phyloP scores from a whole-genome alignment of 2,113 vertebrate species.

The Rhea americana region DNA sequence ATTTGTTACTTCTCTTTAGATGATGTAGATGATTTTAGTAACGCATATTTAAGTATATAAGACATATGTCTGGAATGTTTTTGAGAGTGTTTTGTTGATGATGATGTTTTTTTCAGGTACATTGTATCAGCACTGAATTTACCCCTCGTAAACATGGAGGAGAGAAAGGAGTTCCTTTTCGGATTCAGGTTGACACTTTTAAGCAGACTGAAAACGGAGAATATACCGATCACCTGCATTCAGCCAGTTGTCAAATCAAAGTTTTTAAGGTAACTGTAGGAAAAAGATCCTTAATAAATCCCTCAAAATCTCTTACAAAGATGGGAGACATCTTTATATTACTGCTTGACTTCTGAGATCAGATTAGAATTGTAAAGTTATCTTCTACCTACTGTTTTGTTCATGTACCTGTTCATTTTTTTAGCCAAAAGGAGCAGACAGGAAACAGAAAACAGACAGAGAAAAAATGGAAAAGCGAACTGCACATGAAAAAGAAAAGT shows the following conservation, averaged over 20 bases:
- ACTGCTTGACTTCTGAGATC: background rate
- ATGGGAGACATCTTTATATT: background rate
- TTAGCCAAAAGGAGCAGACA: constrained; percentile 86
- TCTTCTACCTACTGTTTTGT: background rate
- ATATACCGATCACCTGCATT: constrained; percentile 85
- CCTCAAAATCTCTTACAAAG: background rate
- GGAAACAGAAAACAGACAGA: constrained; percentile 86
- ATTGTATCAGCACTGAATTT: constrained; percentile 88
- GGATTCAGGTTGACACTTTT: constrained; percentile 86
- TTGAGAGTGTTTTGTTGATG: background rate
- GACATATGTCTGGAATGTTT: background rate
- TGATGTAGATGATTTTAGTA: background rate
- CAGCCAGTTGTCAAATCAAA: constrained; percentile 87
- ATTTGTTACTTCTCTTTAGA: background rate
- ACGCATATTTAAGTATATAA: background rate
- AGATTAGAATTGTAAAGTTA: background rate
- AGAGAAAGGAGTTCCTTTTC: constrained; percentile 85
- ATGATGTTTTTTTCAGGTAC: constrained; percentile 70
- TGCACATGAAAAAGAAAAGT: constrained; percentile 84
- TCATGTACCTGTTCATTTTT: constrained; percentile 50
- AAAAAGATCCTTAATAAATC: background rate
- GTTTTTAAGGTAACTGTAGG: constrained; percentile 81
- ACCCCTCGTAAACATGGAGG: constrained; percentile 85
- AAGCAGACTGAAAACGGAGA: constrained; percentile 83
- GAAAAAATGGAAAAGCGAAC: constrained; percentile 88